Base-by-base conservation (phyloP, 2,113 vertebrate species). In the Otis tarda region DNA sequence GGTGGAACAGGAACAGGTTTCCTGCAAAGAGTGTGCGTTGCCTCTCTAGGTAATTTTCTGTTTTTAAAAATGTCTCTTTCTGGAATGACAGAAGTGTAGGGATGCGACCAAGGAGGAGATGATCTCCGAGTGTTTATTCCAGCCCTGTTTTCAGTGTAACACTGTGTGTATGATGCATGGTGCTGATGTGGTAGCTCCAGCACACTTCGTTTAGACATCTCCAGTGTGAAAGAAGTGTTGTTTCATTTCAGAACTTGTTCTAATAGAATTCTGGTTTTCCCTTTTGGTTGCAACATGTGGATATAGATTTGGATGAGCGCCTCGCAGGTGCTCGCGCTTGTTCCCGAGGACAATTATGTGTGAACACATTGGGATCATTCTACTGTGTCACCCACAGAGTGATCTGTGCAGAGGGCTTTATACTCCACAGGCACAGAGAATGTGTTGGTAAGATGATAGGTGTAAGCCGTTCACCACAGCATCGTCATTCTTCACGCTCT, bases 281-380 rank as follows among this genome's bases (percentile, higher is more conserved):
- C 95, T 96, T 81, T 85, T 93, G 43, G 85, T 83, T 76, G 65
- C 90, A 90, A 64, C 13, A 41, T 84, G 96, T 82, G 97, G 83
- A 89, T 55, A 59, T 77, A 97, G 98, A 98, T 94, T 95, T 85
- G 94, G 97, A 98, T 92, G 98, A 98, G 97, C 98, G 98, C 92
- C 90, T 97, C 69, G n/a, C 96, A 96, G 98, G 98, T 69, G 68
- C 97, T 97, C 97, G 95, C 21, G n/a, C 92, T 95, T 98, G 98
- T 96, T 97, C 95, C 97, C 97, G 96, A 89, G 90, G 92, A 75
- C 96, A 98, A 25, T 97, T 97, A 9, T 98, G 98, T 98, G 97
- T 95, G 96, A 98, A 98, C 96, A 97, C 97, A 23, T 63, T 97
- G 98, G 98, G 98, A 98, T 98, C 98, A 89, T 98, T 98, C 98